Evolutionary conservation across 2,113 vertebrate species (phyloP).

Genomic region (Upupa epops): DNA sequence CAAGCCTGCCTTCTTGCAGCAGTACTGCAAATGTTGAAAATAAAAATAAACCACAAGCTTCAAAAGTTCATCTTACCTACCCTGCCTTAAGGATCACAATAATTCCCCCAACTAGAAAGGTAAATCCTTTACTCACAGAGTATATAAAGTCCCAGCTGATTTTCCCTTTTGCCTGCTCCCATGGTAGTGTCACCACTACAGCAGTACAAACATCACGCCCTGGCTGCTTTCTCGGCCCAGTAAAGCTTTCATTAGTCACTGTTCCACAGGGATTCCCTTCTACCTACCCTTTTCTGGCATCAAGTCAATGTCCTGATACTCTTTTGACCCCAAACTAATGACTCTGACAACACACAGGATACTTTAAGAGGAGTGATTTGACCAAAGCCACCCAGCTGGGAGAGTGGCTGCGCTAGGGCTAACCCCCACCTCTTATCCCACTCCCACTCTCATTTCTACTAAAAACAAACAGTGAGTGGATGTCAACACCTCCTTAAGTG

Average conservation of each 20-base stretch:
- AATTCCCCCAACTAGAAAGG: neutral
- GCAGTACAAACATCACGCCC: neutral
- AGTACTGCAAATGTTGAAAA: neutral
- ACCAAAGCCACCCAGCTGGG: neutral
- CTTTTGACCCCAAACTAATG: neutral
- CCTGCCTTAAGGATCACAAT: neutral
- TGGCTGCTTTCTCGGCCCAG: neutral
- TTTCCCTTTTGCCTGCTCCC: neutral
- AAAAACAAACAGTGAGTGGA: neutral
- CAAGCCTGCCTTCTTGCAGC: neutral
- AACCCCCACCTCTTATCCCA: neutral
- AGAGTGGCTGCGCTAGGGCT: neutral
- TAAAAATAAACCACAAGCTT: neutral
- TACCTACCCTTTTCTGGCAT: neutral
- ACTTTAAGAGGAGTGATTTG: neutral
- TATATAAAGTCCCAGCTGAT: neutral
- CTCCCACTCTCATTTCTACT: neutral
- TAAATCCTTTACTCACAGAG: neutral
- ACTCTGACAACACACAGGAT: neutral
- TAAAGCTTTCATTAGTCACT: neutral
- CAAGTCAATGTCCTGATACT: neutral
- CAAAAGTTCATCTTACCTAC: neutral
- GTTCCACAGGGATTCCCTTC: neutral
- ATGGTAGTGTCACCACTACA: neutral
- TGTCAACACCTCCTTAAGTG: neutral